Evolutionary conservation across 2,888 invertebrate species (phyloP), one percentile per base, ranked within the genome.

Genomic region (Euplagia quadripunctaria): DNA sequence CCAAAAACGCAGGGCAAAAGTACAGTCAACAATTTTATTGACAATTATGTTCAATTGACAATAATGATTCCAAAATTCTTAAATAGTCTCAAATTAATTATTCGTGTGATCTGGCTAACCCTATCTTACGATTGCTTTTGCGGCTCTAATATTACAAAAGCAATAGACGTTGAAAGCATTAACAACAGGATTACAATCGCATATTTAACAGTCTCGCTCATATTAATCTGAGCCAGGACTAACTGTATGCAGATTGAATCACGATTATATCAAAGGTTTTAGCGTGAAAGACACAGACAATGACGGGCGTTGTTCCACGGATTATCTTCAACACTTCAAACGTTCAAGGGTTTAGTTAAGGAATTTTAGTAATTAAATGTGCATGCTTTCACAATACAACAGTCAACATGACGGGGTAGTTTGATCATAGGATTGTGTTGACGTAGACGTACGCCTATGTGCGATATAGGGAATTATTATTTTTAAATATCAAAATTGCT

Each of bases 231-330:
- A 72, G 77, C 72, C 73, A 82, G 82, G 76, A 78, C 77, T 82
- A 82, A 82, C 78, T 80, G 78, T 80, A 83, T 79, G 83, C 77
- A 80, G 77, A 84, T 82, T 84, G 77, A 83, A 85, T 85, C 85
- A 84, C 83, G 84, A 84, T 84, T 75, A 72, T 72, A 79, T 79
- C 80, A 72, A 74, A 74, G 70, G 68, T 74, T 77, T 77, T 76
- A 80, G 77, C 80, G 78, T 73, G 77, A 75, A 83, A 75, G 74
- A 79, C 69, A 41, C 74, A 66, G 67, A 83, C 85, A 79, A 83
- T 83, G 83, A 83, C 77, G 77, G 82, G 76, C 80, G 75, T 75
- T 82, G 82, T 82, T 80, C 73, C 82, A 78, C 80, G 76, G 79
- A 81, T 79, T 77, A 77, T 70, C 51, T 72, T 3, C 43, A 61